These are phyloP conservation scores for Ceratina japonica DNA, from an alignment of 1,140 invertebrate species.

Conservation along the genomic window DNA sequence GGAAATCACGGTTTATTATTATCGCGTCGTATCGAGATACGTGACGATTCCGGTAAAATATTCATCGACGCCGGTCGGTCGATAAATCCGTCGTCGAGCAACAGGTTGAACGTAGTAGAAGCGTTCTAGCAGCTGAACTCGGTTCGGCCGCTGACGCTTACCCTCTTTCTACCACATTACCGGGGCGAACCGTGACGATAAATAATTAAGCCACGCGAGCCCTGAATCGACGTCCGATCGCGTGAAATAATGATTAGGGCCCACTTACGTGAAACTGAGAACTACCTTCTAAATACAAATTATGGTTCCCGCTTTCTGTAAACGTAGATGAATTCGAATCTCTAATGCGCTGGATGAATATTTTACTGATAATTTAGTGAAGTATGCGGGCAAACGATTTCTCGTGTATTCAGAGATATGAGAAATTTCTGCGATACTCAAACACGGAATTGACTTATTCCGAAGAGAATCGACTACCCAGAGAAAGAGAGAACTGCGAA, in stretches of 20 bases:
- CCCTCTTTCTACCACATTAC: conserved; percentile 40
- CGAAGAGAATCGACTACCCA: neutral
- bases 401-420: no score
- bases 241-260: conserved; percentile 9
- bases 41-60: conserved; percentile 53
- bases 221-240: neutral
- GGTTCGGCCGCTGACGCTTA: conserved; percentile 28
- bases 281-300: neutral
- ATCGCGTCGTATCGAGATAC: conserved; percentile 17
- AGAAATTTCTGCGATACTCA: no score
- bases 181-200: conserved; percentile 39
- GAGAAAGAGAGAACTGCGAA: neutral
- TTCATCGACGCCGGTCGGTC: conserved; percentile 55
- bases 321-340: no score
- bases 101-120: conserved; percentile 61
- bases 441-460: no score
- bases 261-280: neutral
- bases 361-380: no score
- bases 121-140: conserved; percentile 12
- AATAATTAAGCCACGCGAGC: conserved; percentile 44
- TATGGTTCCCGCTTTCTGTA: no score
- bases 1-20: conserved; percentile 34
- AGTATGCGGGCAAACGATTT: no score
- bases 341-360: no score
- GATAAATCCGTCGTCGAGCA: conserved; percentile 61